Base-by-base conservation (phyloP, 1,140 invertebrate species). In the Drosophila gunungcola region DNA sequence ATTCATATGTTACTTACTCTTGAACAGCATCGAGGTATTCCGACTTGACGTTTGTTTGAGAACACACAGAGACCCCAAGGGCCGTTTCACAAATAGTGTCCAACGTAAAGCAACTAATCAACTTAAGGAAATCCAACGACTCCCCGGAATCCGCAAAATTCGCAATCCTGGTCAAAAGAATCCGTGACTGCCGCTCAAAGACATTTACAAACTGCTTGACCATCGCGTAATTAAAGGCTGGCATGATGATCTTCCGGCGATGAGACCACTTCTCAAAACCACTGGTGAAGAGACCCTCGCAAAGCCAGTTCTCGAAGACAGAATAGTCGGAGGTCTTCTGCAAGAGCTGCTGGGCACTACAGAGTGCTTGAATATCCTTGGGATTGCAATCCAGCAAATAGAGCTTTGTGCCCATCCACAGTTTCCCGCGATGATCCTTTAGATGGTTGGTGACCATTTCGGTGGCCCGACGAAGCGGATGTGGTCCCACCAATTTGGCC, bases 141-240 rank as follows among this genome's bases (percentile, higher is more conserved):
- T 78, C 39, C 2, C 51, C 46, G 3, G 46, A 54, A 2, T 45
- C 52, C 0, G 80, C 55, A 9, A 43, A 39, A 3, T 64, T 25
- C 1, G 12, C 11, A 4, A 89, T n/a, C 1, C 62, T 42, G 5
- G 27, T 1, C 1, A 89, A 13, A 1, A 89, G 9, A 41, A 84
- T 65, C 12, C 62, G 57, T 0, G 84, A 62, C 11, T 89, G 80
- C 2, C 38, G 49, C 21, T 89, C 76, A n/a, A 80, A 89, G 3
- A 89, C 49, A 0, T 42, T 1, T 12, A 69, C 41, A 42, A 80
- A 89, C 12, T 84, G 76, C 6, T 73, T 84, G 12, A 89, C 72
- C 84, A 98, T 97, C 75, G 95, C 95, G 84, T 98, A 98, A 91
- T 98, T 97, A 90, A 98, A 98, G 0, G 97, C 95, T 2, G 97